phyloP scores from a whole-genome alignment of 2,113 vertebrate species.

The Perccottus glenii region DNA sequence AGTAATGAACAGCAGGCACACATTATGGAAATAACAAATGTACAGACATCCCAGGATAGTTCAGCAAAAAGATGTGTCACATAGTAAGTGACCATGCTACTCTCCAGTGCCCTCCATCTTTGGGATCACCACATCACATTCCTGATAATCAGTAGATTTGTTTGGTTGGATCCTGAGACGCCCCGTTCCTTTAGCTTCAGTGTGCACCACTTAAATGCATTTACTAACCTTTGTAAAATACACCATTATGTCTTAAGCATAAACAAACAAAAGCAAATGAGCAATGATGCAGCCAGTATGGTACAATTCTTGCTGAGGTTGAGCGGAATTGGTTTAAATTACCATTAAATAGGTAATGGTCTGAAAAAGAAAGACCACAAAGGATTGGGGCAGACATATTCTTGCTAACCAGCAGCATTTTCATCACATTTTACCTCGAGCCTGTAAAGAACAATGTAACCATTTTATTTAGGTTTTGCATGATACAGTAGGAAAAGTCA shows the following conservation, averaged over 20 bases:
- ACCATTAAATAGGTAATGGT: constrained; percentile 15
- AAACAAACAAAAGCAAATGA: constrained; percentile 30
- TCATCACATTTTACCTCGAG: constrained; percentile 42
- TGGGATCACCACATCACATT: constrained; percentile 33
- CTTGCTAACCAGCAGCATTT: constrained; percentile 72
- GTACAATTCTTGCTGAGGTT: constrained; percentile 27
- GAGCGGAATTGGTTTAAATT: constrained; percentile 19
- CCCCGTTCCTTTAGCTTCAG: constrained; percentile 18
- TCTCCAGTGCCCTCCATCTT: constrained; percentile 15
- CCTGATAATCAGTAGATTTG: constrained; percentile 31
- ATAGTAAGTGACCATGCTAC: constrained; percentile 1
- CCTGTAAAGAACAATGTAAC: constrained; percentile 16
- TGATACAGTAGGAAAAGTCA: constrained; percentile 13
- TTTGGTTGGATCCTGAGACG: constrained; percentile 50
- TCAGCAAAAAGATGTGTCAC: constrained; percentile 16
- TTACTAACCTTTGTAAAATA: constrained; percentile 21
- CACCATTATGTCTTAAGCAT: constrained; percentile 26
- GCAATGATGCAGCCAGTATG: constrained; percentile 8
- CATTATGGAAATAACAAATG: constrained; percentile 11
- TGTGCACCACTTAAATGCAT: constrained; percentile 39
- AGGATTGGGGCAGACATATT: constrained; percentile 16
- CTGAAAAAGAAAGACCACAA: not conserved
- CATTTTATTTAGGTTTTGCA: constrained; percentile 17
- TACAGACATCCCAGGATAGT: constrained; percentile 18
- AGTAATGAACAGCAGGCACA: constrained; percentile 36